phyloP scores from a whole-genome alignment of 2,113 vertebrate genomes.

The Cisticola juncidis region DNA sequence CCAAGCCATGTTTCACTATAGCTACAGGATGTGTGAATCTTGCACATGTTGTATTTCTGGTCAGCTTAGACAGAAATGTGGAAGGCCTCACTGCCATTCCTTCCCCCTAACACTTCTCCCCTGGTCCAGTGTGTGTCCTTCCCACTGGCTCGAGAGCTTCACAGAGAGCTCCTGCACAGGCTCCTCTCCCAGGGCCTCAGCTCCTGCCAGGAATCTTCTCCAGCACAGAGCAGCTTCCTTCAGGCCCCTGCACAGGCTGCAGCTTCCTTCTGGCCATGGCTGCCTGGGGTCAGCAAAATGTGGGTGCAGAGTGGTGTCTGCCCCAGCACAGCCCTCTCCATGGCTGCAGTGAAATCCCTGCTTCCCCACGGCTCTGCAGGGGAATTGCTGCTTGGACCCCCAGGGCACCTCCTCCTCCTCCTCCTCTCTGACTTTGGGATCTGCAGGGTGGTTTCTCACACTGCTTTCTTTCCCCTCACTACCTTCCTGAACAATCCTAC shows the following conservation, averaged over 20 bases:
- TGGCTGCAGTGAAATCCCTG: not conserved
- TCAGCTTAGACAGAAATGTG: not conserved
- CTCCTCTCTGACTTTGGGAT: not conserved
- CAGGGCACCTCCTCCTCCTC: not conserved
- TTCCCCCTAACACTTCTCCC: not conserved
- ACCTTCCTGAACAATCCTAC: too few species aligned
- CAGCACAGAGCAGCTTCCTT: not conserved
- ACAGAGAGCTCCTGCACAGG: not conserved
- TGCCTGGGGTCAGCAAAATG: not conserved
- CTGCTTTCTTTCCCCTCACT: not conserved
- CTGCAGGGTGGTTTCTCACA: not conserved
- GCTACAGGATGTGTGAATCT: not conserved
- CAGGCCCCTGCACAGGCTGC: not conserved
- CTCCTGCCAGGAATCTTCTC: not conserved
- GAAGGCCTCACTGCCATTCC: not conserved
- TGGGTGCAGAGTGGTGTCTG: not conserved
- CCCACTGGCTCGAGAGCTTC: not conserved
- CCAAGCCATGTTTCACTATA: not conserved
- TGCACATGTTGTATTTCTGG: not conserved
- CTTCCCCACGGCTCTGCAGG: rapidly evolving
- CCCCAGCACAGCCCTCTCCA: rapidly evolving
- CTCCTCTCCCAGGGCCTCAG: not conserved
- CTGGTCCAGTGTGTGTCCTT: not conserved
- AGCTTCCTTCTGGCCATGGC: not conserved
- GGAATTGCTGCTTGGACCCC: rapidly evolving